Percentiles rank a stretch among this genome's conserved stretches.
Conservation (phyloP, 2,888 invertebrate genomes). For the Pycnomerus fuliginosus region DNA sequence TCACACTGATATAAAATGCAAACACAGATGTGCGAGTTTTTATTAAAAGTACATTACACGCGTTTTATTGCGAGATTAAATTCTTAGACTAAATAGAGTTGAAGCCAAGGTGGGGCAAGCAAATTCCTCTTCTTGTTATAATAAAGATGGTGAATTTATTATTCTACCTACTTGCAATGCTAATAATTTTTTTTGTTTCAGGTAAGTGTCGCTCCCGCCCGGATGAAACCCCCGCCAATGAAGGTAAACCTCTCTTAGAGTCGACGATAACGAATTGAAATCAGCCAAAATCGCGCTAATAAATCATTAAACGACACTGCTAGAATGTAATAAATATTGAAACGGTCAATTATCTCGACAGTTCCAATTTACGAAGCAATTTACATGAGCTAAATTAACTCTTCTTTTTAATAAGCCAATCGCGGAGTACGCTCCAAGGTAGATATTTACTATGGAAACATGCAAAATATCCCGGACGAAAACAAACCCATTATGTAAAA, state of each 20-base stretch:
- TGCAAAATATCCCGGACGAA: slow-evolving; percentile 2
- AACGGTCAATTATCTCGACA: slow-evolving; percentile 20
- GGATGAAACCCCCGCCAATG: slow-evolving; percentile 26
- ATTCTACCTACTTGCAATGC: no score
- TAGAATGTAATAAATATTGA: slow-evolving; percentile 17
- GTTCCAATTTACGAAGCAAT: slow-evolving; percentile 17
- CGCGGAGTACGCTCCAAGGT: neutral
- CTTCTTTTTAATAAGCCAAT: slow-evolving; percentile 3
- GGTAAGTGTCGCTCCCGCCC: slow-evolving; percentile 23
- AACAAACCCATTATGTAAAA: slow-evolving; percentile 5
- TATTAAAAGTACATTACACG: no score
- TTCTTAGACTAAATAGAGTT: no score
- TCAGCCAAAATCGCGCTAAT: slow-evolving; percentile 8
- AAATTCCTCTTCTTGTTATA: no score
- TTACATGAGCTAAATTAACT: slow-evolving; percentile 22
- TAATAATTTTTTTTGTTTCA: slow-evolving; percentile 16
- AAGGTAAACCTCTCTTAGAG: slow-evolving; percentile 21
- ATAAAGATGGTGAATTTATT: no score
- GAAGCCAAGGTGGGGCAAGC: no score
- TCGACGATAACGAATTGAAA: slow-evolving; percentile 6
- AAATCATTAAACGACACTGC: slow-evolving; percentile 14
- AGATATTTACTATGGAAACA: slow-evolving; percentile 2
- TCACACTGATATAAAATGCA: no score
- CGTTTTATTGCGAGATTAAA: no score
- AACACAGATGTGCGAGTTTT: no score